Conservation (phyloP, 2,113 vertebrate genomes). For the Rhombomys opimus region DNA sequence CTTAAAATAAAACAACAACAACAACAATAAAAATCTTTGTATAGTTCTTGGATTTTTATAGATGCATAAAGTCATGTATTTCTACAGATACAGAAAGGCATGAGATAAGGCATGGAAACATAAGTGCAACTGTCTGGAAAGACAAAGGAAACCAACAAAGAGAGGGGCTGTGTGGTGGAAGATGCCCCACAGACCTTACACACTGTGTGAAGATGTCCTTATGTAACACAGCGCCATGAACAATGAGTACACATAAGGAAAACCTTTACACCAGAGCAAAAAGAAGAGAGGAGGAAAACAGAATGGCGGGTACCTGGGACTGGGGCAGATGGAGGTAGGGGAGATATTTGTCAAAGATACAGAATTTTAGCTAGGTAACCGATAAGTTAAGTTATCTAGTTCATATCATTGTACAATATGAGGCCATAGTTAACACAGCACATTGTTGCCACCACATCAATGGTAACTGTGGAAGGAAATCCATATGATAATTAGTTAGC, state of each 20-base stretch:
- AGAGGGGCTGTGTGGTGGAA: not conserved
- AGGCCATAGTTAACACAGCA: not conserved
- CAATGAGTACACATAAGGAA: not conserved
- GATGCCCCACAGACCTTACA: not conserved
- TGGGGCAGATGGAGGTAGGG: not conserved
- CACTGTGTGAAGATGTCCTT: not conserved
- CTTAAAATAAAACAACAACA: too few species aligned
- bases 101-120: not conserved
- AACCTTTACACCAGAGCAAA: not conserved
- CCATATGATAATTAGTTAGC: not conserved
- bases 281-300: not conserved
- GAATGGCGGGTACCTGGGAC: not conserved
- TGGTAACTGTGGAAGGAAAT: not conserved
- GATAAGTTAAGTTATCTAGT: not conserved
- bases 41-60: not conserved
- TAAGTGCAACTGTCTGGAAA: not conserved
- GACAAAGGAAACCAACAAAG: not conserved
- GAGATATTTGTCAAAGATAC: not conserved
- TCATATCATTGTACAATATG: not conserved
- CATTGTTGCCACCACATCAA: not conserved
- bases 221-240: not conserved
- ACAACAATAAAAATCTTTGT: not conserved
- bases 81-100: not conserved
- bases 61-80: not conserved
- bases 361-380: not conserved